phyloP scores from a whole-genome alignment of 2,888 invertebrate species.

The Drosophila histrio region DNA sequence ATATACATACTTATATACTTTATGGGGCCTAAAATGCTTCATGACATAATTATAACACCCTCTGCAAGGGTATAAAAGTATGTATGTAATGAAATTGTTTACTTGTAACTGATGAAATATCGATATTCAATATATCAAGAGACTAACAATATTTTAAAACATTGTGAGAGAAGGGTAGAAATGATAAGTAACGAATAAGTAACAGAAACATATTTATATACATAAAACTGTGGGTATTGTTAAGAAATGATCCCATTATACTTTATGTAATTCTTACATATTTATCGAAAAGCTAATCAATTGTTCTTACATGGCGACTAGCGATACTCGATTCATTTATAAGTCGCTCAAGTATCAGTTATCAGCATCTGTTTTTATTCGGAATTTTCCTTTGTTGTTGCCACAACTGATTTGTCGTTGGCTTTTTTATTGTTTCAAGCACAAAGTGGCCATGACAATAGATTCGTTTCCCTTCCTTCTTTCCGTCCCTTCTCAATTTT shows the following conservation, averaged over 20 bases:
- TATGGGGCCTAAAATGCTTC: too few relatives aligned
- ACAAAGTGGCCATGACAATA: slow-evolving; percentile 14
- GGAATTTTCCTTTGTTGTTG: background rate
- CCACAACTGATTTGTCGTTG: background rate
- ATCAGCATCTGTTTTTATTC: background rate
- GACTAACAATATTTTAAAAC: too few relatives aligned
- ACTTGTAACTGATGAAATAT: too few relatives aligned
- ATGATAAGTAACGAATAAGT: too few relatives aligned
- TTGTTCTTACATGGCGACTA: background rate
- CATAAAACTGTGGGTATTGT: background rate
- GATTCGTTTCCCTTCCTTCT: background rate
- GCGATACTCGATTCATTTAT: background rate
- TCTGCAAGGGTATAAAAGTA: too few relatives aligned
- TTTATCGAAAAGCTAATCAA: slow-evolving; percentile 3
- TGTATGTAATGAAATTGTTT: too few relatives aligned
- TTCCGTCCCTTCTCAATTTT: background rate
- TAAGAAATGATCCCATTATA: too few relatives aligned
- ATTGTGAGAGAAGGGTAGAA: too few relatives aligned
- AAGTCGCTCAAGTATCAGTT: slow-evolving; percentile 7
- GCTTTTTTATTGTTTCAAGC: slow-evolving; percentile 3
- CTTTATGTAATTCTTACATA: background rate
- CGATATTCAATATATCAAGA: too few relatives aligned
- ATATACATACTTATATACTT: too few relatives aligned
- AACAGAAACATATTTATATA: too few relatives aligned
- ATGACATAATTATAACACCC: too few relatives aligned